These are phyloP conservation scores for Eriocheir sinensis DNA, from an alignment of 1,140 invertebrate genomes.

Conservation along the genomic window DNA sequence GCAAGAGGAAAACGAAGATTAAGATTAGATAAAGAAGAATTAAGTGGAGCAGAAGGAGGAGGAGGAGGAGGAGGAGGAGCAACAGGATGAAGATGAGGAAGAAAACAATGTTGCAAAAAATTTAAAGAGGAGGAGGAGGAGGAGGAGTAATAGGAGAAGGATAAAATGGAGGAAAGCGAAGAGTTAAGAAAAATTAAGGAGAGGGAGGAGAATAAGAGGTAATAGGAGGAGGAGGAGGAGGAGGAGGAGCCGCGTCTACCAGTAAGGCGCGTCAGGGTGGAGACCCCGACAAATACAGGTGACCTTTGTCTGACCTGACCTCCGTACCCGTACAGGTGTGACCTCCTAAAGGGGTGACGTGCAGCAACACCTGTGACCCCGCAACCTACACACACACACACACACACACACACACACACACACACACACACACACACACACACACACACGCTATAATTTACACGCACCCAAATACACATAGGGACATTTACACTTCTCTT, in stretches of 20 bases:
- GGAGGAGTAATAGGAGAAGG: neutral
- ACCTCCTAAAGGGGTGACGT: neutral
- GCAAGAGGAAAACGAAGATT: neutral
- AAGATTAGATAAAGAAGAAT: neutral
- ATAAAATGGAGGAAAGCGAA: neutral
- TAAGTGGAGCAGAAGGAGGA: neutral
- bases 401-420: conserved; percentile 22
- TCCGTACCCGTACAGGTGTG: neutral
- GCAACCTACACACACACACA: neutral
- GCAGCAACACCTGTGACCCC: too few species aligned
- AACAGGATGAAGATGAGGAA: neutral
- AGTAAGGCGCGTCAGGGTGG: neutral
- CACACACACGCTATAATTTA: neutral
- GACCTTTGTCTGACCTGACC: conserved; percentile 12
- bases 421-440: neutral
- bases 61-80: neutral
- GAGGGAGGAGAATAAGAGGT: neutral
- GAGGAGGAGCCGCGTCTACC: neutral
- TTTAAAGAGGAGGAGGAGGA: neutral
- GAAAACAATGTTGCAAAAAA: too few species aligned
- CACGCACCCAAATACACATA: too few species aligned
- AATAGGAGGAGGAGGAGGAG: neutral
- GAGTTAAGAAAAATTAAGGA: neutral
- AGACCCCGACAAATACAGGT: neutral
- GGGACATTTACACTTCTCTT: too few species aligned